Evolutionary conservation across 1,140 invertebrate genomes (phyloP), one percentile per base, ranked within the genome.

Genomic region (Metopolophium dirhodum): DNA sequence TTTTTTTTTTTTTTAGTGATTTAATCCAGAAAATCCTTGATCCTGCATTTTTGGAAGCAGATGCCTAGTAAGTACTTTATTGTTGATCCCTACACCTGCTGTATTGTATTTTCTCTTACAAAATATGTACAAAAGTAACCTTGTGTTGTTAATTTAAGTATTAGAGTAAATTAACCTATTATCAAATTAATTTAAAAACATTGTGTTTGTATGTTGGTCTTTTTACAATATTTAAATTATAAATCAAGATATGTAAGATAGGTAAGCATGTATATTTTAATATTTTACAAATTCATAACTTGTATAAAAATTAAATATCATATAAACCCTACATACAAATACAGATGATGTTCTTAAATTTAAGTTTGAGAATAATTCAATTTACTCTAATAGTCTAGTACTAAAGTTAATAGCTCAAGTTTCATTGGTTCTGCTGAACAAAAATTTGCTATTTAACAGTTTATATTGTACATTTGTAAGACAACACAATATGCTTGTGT

Each of bases 41-140:
- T 41, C 91, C 91, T 23, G n/a, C 49, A 45, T 83, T 45, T 93
- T 57, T 93, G 7, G 91, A 93, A 93, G 91, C 91, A 57, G 91
- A 93, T 37, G 91, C 82, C 1, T 93, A 86, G 91, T 93, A 86
- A 57, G 91, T 45, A 30, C 14, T 90, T 90, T 23, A 51, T 88
- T 30, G 2, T 47, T 35, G 22, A n/a, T 20, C 18, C 18, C n/a
- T 6, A 35, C 6, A 18, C 30, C 14, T 18, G 3, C 30, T 18
- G 30, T n/a, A 18, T 68, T 68, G 6, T 18, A 3, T 51, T 51
- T 7, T 7, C 0, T 23, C 22, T 54, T 54, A 54, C 20, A 54
- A 54, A 54, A 51, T 51, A 18, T 54, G 22, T 54, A 7, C 1
- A 54, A 54, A 22, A 54, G 51, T 54, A 7, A 61, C 26, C 11